phyloP scores from a whole-genome alignment of 2,113 vertebrate species.

The Butorides virescens region DNA sequence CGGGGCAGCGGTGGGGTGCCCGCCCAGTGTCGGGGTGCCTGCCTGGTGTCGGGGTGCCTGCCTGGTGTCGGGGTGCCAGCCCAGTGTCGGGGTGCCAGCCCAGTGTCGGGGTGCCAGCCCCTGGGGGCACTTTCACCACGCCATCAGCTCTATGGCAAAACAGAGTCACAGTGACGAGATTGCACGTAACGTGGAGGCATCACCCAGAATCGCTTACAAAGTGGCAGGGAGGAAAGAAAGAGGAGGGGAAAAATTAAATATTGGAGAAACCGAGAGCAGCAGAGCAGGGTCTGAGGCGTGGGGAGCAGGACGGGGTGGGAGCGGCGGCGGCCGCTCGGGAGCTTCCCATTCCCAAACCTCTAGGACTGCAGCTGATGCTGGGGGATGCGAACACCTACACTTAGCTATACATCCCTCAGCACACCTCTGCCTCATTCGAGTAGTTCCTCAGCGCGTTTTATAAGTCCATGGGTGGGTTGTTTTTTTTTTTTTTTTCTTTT shows the following conservation, averaged over 20 bases:
- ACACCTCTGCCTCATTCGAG: not conserved
- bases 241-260: not conserved
- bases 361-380: not conserved
- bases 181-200: not conserved
- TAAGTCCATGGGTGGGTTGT: not conserved
- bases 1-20: not conserved
- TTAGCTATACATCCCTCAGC: not conserved
- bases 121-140: rapidly evolving
- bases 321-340: rapidly evolving
- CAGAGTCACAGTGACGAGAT: not conserved
- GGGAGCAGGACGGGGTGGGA: not conserved
- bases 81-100: not conserved
- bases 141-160: not conserved
- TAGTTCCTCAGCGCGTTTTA: rapidly evolving
- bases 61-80: not conserved
- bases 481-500: not conserved
- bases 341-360: not conserved
- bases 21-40: too few relatives aligned
- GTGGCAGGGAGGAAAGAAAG: too few relatives aligned
- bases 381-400: not conserved
- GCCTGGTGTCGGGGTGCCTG: not conserved
- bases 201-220: not conserved
- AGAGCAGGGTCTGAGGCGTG: not conserved
- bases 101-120: not conserved
- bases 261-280: not conserved